Conservation (phyloP, 2,113 vertebrate genomes). For the Chaetodon auriga region DNA sequence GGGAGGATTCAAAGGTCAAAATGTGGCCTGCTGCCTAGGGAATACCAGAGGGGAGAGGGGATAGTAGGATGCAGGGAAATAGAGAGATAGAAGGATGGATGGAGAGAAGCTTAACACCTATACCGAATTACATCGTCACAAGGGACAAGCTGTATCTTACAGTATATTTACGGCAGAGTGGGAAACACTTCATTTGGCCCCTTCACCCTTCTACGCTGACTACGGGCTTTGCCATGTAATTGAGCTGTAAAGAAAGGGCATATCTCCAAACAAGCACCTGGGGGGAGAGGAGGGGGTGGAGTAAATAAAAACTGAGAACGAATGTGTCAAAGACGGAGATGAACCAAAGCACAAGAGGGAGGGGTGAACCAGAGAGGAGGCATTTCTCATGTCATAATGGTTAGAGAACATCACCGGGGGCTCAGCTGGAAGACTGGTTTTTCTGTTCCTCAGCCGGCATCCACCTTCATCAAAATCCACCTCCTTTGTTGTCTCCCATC, state of each 20-base stretch:
- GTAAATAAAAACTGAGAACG: conserved; percentile 9
- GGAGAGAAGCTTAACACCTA: not conserved
- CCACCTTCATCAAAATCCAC: conserved; percentile 24
- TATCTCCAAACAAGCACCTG: conserved; percentile 32
- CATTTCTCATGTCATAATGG: conserved; percentile 17
- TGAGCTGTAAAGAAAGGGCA: conserved; percentile 38
- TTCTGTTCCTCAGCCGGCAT: conserved; percentile 1
- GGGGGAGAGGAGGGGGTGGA: not conserved
- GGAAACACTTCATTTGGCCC: conserved; percentile 38
- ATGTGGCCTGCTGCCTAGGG: conserved; percentile 42
- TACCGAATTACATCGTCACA: conserved; percentile 32
- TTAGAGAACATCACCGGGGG: conserved; percentile 12
- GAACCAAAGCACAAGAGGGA: conserved; percentile 5
- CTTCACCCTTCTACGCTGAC: conserved; percentile 1
- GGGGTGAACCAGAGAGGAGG: not conserved
- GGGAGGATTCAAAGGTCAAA: conserved; percentile 58
- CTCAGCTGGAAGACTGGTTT: conserved; percentile 53
- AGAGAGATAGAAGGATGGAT: conserved; percentile 29
- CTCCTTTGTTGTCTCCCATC: conserved; percentile 37
- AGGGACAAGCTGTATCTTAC: conserved; percentile 1
- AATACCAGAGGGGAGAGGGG: conserved; percentile 27
- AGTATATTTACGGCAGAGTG: conserved; percentile 27
- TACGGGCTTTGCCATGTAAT: conserved; percentile 21
- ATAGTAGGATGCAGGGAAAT: not conserved
- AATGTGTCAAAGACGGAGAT: conserved; percentile 30